These are phyloP conservation scores for Sminthurides aquaticus DNA, from an alignment of 2,888 invertebrate genomes.

Conservation along the genomic window DNA sequence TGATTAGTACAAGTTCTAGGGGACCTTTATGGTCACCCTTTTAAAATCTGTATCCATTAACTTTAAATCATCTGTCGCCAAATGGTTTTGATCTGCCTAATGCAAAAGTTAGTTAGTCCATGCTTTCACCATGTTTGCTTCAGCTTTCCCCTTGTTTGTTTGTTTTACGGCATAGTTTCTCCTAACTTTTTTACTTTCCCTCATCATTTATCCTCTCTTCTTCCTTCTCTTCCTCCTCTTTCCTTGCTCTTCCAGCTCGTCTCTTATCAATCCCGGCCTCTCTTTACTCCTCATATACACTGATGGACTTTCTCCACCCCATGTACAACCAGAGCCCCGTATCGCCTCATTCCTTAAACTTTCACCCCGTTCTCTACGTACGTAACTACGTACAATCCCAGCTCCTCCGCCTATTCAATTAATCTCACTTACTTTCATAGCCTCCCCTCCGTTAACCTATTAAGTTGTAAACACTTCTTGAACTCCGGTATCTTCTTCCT, in stretches of 20 bases:
- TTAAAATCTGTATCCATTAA: background rate
- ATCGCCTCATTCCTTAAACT: background rate
- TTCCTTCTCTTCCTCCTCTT: background rate
- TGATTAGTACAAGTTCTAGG: no score
- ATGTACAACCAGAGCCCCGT: no score
- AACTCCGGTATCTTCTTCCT: background rate
- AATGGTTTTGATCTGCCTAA: background rate
- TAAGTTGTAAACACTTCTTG: slow-evolving; percentile 10
- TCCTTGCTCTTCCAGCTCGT: background rate
- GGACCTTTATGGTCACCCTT: background rate
- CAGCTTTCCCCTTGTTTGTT: background rate
- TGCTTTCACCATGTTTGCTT: background rate
- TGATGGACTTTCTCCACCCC: background rate
- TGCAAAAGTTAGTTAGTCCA: background rate
- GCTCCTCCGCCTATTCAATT: slow-evolving; percentile 11
- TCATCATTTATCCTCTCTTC: background rate
- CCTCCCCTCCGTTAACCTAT: slow-evolving; percentile 13
- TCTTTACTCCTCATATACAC: background rate
- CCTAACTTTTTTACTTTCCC: background rate
- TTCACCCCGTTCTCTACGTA: background rate
- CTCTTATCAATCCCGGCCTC: background rate
- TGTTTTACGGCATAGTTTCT: background rate
- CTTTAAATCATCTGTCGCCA: background rate
- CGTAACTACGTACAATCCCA: background rate
- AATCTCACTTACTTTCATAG: slow-evolving; percentile 19